phyloP scores from a whole-genome alignment of 2,113 vertebrate species.

The Ceyx cyanopectus region DNA sequence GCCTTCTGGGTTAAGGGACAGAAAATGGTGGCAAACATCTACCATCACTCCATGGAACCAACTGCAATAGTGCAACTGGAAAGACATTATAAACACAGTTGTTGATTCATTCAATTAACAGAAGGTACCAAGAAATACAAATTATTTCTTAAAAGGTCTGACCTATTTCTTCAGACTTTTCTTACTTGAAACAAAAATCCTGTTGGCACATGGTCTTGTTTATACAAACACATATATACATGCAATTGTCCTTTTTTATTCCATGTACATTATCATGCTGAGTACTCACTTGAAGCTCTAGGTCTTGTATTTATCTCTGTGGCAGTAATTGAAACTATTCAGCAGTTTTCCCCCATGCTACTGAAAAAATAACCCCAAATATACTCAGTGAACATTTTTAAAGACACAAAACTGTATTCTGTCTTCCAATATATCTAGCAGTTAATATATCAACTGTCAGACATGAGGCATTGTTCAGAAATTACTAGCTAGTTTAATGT shows the following conservation, averaged over 20 bases:
- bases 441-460: not conserved
- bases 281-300: not conserved
- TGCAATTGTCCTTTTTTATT: not conserved
- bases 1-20: not conserved
- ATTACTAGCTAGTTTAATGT: not conserved
- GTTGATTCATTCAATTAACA: not conserved
- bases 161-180: not conserved
- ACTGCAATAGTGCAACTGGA: rapidly evolving
- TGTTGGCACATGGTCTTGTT: not conserved
- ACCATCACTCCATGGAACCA: not conserved
- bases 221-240: not conserved
- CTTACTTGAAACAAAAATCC: not conserved
- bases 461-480: not conserved
- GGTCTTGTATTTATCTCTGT: not conserved
- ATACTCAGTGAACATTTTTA: not conserved
- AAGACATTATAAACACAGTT: not conserved
- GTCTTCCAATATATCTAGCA: not conserved
- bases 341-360: not conserved
- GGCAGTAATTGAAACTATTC: not conserved
- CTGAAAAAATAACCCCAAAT: not conserved
- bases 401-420: not conserved
- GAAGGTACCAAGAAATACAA: not conserved
- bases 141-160: constrained; percentile 14
- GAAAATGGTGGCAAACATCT: not conserved
- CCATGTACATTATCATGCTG: not conserved